Percentiles rank a stretch among this genome's conserved stretches.
Evolutionary conservation across 2,888 invertebrate genomes (phyloP).

Genomic region (Cryptus armator): DNA sequence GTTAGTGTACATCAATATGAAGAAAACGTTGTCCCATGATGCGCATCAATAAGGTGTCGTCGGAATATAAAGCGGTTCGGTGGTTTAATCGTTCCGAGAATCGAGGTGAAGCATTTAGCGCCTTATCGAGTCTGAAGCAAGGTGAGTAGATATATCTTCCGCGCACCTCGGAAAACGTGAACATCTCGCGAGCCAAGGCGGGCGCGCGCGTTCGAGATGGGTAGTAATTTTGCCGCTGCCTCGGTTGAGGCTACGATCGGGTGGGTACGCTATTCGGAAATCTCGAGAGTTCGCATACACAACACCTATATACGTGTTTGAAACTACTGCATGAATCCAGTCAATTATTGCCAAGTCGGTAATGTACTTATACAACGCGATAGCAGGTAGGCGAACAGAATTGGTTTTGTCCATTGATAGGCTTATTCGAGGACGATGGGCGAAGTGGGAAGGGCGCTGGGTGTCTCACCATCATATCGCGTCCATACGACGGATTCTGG

Average conservation of each 20-base stretch:
- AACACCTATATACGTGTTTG: slow-evolving; percentile 55
- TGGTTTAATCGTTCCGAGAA: slow-evolving; percentile 67
- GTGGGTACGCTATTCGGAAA: slow-evolving; percentile 58
- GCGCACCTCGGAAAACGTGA: slow-evolving; percentile 51
- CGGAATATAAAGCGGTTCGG: slow-evolving; percentile 74
- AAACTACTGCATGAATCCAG: slow-evolving; percentile 68
- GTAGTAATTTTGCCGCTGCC: slow-evolving; percentile 52
- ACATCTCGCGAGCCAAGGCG: slow-evolving; percentile 40
- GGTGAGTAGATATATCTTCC: slow-evolving; percentile 40
- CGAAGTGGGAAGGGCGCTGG: slow-evolving; percentile 19
- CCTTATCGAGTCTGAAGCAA: slow-evolving; percentile 56
- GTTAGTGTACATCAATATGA: background rate
- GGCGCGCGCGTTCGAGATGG: slow-evolving; percentile 47
- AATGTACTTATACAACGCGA: slow-evolving; percentile 71
- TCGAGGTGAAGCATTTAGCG: slow-evolving; percentile 57
- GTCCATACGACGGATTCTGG: slow-evolving; percentile 67
- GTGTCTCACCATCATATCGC: slow-evolving; percentile 58
- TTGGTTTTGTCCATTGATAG: slow-evolving; percentile 59
- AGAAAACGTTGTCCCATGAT: background rate
- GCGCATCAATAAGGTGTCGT: background rate
- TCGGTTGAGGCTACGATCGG: slow-evolving; percentile 38
- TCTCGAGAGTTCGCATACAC: slow-evolving; percentile 36
- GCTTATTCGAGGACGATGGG: slow-evolving; percentile 12
- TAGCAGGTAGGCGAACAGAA: slow-evolving; percentile 53
- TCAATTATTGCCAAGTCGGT: slow-evolving; percentile 76